Conservation (phyloP, 2,888 invertebrate genomes). For the Acleris literana region DNA sequence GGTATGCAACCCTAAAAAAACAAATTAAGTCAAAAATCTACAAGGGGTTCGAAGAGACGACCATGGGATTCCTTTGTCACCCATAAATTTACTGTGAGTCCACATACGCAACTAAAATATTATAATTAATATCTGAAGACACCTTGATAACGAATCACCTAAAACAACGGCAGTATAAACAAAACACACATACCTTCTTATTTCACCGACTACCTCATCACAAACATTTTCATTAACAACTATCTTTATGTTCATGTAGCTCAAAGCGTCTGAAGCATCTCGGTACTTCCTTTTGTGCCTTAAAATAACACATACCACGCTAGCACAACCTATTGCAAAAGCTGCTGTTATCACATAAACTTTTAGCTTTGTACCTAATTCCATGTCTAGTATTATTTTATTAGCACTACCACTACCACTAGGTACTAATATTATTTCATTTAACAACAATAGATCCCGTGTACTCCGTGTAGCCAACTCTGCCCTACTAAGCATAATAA, state of each 20-base stretch:
- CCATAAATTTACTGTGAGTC: too few species aligned
- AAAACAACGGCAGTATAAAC: neutral
- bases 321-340: constrained; percentile 52
- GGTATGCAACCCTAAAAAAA: too few species aligned
- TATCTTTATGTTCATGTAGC: constrained; percentile 58
- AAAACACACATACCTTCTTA: constrained; percentile 53
- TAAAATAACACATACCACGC: constrained; percentile 50
- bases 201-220: constrained; percentile 55
- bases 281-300: constrained; percentile 45
- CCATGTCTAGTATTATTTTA: constrained; percentile 49
- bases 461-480: too few species aligned
- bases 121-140: neutral
- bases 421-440: too few species aligned
- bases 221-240: constrained; percentile 58
- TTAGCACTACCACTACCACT: too few species aligned
- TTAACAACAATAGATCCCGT: too few species aligned
- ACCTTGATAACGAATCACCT: neutral
- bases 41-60: too few species aligned
- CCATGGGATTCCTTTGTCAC: too few species aligned
- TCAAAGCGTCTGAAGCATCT: constrained; percentile 55
- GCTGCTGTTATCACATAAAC: constrained; percentile 51
- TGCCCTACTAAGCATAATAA: too few species aligned
- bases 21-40: too few species aligned
- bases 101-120: too few species aligned
- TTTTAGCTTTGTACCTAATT: constrained; percentile 46